These are phyloP conservation scores for Sebastes nivosus DNA, from an alignment of 2,797 vertebrate species.

Conservation along the genomic window DNA sequence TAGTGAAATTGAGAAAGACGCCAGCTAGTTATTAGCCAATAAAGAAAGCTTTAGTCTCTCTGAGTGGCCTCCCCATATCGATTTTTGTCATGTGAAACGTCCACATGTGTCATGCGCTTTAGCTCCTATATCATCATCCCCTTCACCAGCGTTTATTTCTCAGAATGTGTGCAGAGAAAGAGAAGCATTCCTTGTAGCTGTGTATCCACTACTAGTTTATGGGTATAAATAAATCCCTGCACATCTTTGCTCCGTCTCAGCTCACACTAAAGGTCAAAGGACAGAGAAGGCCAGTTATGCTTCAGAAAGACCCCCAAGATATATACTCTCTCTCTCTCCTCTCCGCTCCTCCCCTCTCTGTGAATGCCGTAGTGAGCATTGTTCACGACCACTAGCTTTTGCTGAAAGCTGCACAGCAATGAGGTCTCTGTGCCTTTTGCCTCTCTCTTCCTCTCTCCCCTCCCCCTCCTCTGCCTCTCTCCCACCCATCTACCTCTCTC, in stretches of 20 bases:
- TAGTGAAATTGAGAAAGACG: conserved; percentile 30
- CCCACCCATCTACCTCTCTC: conserved; percentile 56
- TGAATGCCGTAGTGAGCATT: conserved; percentile 80
- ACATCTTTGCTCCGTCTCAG: conserved; percentile 54
- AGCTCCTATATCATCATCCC: not conserved
- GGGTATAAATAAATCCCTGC: conserved; percentile 57
- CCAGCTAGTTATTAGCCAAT: conserved; percentile 48
- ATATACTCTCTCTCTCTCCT: conserved; percentile 31
- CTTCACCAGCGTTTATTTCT: not conserved
- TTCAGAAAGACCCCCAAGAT: conserved; percentile 73
- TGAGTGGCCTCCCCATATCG: conserved; percentile 35
- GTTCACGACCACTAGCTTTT: conserved; percentile 79
- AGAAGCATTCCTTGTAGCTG: not conserved
- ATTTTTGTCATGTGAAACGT: conserved; percentile 37
- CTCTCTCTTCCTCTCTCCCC: conserved; percentile 73
- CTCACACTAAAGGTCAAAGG: conserved; percentile 76
- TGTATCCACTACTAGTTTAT: conserved; percentile 18
- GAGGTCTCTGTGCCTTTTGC: conserved; percentile 83
- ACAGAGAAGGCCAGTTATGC: conserved; percentile 70
- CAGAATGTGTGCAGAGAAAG: not conserved
- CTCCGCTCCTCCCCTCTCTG: conserved; percentile 42
- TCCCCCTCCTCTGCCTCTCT: conserved; percentile 57
- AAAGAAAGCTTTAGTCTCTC: conserved; percentile 28
- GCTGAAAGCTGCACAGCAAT: conserved; percentile 81
- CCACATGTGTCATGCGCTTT: conserved; percentile 23